Evolutionary conservation across 1,140 invertebrate genomes (phyloP).

Genomic region (Pissodes strobi): DNA sequence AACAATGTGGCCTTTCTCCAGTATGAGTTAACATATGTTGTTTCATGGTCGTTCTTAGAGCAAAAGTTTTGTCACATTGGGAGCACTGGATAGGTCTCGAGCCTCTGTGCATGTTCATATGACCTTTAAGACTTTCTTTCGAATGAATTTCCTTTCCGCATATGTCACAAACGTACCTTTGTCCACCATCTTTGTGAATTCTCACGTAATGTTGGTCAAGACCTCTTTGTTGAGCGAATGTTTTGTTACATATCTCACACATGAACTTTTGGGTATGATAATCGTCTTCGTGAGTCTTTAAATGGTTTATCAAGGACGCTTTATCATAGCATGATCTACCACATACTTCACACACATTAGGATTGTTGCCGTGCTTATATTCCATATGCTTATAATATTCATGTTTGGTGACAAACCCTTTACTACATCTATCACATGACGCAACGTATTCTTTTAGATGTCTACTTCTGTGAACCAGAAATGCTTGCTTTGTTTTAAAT

Average conservation of each 20-base stretch:
- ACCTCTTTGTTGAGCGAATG: constrained; percentile 38
- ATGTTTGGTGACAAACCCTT: constrained; percentile 41
- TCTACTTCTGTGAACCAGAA: constrained; percentile 68
- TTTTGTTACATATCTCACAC: constrained; percentile 57
- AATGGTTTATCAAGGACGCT: constrained; percentile 38
- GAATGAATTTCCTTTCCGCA: constrained; percentile 40
- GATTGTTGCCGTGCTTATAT: constrained; percentile 33
- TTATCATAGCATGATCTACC: constrained; percentile 32
- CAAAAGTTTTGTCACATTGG: constrained; percentile 39
- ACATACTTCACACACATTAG: constrained; percentile 43
- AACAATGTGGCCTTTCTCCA: constrained; percentile 74
- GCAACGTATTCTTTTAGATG: constrained; percentile 59
- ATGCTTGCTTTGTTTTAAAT: constrained; percentile 69
- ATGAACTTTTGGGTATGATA: constrained; percentile 52
- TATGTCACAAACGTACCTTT: constrained; percentile 38
- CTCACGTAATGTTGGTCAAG: constrained; percentile 34
- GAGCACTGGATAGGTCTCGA: constrained; percentile 57
- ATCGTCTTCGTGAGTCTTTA: constrained; percentile 38
- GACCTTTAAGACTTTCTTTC: constrained; percentile 46
- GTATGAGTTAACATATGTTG: constrained; percentile 78
- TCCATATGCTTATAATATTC: constrained; percentile 39
- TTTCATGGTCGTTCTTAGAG: constrained; percentile 52
- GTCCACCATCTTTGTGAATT: constrained; percentile 33
- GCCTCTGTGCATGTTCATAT: constrained; percentile 71
- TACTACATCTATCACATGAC: constrained; percentile 38